phyloP scores from a whole-genome alignment of 2,888 invertebrate genomes.

The Petrophora chlorosata region DNA sequence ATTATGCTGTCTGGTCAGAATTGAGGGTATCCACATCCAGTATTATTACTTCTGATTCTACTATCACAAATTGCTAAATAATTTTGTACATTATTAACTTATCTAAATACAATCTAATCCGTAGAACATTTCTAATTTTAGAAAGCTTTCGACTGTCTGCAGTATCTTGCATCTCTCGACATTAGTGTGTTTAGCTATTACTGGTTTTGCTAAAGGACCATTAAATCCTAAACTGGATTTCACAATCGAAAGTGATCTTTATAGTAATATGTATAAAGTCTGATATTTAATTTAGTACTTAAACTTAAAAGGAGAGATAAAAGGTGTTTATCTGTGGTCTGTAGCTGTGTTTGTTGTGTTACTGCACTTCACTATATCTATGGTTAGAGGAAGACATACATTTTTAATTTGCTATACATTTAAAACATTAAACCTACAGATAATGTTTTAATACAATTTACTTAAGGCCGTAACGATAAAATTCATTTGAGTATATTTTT shows the following conservation, averaged over 20 bases:
- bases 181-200: conserved; percentile 9
- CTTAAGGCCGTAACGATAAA: too few species aligned
- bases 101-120: conserved; percentile 2
- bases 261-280: neutral
- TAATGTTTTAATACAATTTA: too few species aligned
- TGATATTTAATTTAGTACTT: neutral
- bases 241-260: conserved; percentile 6
- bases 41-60: too few species aligned
- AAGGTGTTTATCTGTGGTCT: conserved; percentile 6
- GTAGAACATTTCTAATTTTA: conserved; percentile 13
- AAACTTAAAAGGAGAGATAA: neutral
- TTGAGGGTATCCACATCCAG: too few species aligned
- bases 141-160: conserved; percentile 10
- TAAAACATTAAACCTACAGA: too few species aligned
- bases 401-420: too few species aligned
- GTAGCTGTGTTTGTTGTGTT: conserved; percentile 1
- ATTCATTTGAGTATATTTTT: too few species aligned
- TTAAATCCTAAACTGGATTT: conserved; percentile 7
- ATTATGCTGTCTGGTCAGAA: too few species aligned
- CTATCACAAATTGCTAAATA: too few species aligned
- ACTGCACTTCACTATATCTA: neutral
- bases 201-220: conserved; percentile 13
- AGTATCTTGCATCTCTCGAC: conserved; percentile 10
- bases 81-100: too few species aligned
- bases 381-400: too few species aligned